Conservation (phyloP, 1,140 invertebrate genomes). For the Zophobas morio region DNA sequence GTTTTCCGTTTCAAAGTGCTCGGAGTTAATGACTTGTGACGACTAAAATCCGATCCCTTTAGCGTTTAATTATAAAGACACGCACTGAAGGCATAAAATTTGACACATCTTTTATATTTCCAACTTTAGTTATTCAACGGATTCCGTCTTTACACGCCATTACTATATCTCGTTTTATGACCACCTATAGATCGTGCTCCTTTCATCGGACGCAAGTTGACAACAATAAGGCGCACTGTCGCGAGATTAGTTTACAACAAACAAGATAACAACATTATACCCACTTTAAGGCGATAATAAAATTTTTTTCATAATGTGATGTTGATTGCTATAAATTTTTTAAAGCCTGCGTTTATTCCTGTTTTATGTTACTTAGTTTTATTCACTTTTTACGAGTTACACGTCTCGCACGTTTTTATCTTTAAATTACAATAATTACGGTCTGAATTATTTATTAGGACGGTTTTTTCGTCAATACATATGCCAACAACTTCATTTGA, state of each 20-base stretch:
- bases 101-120: conserved; percentile 6
- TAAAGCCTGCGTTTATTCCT: conserved; percentile 11
- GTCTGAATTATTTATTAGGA: conserved; percentile 11
- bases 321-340: conserved; percentile 32
- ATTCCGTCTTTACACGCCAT: conserved; percentile 6
- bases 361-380: conserved; percentile 28
- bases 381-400: conserved; percentile 13
- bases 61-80: neutral
- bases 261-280: conserved; percentile 13
- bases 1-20: conserved; percentile 5
- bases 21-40: conserved; percentile 9
- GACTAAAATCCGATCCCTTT: conserved; percentile 5
- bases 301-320: conserved; percentile 9
- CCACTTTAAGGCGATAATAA: conserved; percentile 12
- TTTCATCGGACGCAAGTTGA: neutral
- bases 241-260: conserved; percentile 6
- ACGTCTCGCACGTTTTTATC: conserved; percentile 16
- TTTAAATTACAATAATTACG: conserved; percentile 9
- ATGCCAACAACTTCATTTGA: neutral
- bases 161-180: conserved; percentile 10
- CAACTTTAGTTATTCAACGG: conserved; percentile 10
- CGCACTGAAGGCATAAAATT: conserved; percentile 4
- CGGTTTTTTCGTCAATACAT: neutral
- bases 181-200: neutral
- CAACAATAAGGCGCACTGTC: neutral